Evolutionary conservation across 2,113 vertebrate genomes (phyloP).

Genomic region (Oxyruncus cristatus): DNA sequence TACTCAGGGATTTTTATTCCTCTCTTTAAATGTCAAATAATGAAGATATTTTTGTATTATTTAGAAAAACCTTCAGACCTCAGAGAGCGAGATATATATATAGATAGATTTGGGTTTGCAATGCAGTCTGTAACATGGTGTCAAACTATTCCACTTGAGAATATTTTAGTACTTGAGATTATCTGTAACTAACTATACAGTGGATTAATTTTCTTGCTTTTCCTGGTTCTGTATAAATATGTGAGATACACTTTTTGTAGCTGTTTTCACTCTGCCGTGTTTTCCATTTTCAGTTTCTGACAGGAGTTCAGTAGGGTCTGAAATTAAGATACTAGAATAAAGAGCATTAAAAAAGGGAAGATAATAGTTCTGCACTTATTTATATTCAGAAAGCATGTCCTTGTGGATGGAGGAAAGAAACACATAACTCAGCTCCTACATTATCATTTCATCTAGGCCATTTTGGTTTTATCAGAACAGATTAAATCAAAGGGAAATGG

Average conservation of each 20-base stretch:
- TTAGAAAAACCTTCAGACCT: constrained; percentile 70
- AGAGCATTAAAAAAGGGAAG: constrained; percentile 32
- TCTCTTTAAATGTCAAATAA: constrained; percentile 75
- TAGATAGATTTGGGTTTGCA: constrained; percentile 25
- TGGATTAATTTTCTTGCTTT: constrained; percentile 47
- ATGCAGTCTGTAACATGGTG: constrained; percentile 17
- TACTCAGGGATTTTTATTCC: constrained; percentile 84
- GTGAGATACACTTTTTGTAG: neutral
- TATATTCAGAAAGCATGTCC: neutral
- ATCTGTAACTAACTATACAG: constrained; percentile 4
- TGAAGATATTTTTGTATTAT: constrained; percentile 77
- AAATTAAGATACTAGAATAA: constrained; percentile 20
- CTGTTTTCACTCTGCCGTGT: constrained; percentile 13
- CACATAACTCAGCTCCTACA: neutral
- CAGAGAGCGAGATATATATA: neutral
- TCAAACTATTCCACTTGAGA: constrained; percentile 43
- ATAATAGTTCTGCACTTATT: neutral
- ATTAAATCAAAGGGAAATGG: neutral
- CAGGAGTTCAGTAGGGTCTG: constrained; percentile 13
- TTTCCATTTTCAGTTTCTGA: constrained; percentile 35
- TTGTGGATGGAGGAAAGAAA: neutral
- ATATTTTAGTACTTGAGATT: constrained; percentile 22
- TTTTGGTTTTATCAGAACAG: neutral
- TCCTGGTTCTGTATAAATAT: constrained; percentile 13
- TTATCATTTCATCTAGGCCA: neutral